Conservation (phyloP, 2,888 invertebrate species). For the Itoplectis maculator region DNA sequence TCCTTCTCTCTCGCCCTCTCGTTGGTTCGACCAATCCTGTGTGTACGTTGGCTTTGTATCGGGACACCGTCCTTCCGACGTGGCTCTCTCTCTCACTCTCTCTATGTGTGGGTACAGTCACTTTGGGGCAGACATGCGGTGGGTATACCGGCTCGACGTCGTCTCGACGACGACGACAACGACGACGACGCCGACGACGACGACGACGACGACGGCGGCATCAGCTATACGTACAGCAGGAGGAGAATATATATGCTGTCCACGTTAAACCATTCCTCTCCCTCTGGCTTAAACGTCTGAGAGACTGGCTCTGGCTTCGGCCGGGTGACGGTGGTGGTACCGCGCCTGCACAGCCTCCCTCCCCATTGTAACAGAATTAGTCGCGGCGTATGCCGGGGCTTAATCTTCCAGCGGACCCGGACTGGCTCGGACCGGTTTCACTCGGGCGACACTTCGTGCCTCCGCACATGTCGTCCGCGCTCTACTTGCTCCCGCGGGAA, state of each 20-base stretch:
- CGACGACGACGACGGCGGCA: constrained; percentile 48
- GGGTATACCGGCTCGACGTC: constrained; percentile 36
- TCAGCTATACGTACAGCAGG: constrained; percentile 19
- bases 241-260: constrained; percentile 31
- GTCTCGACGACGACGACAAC: constrained; percentile 58
- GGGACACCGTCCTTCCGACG: constrained; percentile 10
- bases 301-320: constrained; percentile 49
- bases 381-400: constrained; percentile 55
- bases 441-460: not conserved
- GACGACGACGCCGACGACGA: no score
- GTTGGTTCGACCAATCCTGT: constrained; percentile 43
- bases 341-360: constrained; percentile 30
- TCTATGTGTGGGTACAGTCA: not conserved
- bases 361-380: constrained; percentile 62
- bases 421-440: constrained; percentile 15
- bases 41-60: constrained; percentile 48
- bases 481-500: no score
- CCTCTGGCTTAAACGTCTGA: constrained; percentile 60
- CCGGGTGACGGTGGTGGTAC: constrained; percentile 27
- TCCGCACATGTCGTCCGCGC: not conserved
- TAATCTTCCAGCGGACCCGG: constrained; percentile 55
- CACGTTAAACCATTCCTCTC: constrained; percentile 56
- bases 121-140: constrained; percentile 6
- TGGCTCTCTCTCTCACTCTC: not conserved
- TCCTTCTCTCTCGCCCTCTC: not conserved